phyloP scores from a whole-genome alignment of 2,797 vertebrate species.

The Peromyscus eremicus region DNA sequence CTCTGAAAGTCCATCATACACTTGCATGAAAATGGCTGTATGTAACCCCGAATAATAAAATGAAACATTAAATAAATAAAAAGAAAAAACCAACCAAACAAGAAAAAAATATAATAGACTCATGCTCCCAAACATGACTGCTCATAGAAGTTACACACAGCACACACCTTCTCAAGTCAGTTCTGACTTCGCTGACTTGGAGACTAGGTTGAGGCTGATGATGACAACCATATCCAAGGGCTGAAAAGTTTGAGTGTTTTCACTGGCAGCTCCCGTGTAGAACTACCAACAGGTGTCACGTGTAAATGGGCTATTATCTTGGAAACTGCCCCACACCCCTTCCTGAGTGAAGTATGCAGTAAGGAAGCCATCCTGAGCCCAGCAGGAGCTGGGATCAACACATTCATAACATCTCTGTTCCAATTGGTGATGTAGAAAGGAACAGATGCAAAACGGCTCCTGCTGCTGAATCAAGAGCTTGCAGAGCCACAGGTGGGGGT shows the following conservation, averaged over 20 bases:
- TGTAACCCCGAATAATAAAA: not conserved
- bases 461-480: not conserved
- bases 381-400: not conserved
- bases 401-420: not conserved
- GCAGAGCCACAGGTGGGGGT: not conserved
- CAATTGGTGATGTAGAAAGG: too few species aligned
- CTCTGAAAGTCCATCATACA: not conserved
- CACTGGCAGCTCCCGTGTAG: fast-evolving
- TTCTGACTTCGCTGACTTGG: not conserved
- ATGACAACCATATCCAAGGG: not conserved
- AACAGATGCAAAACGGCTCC: too few species aligned
- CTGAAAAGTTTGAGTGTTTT: too few species aligned
- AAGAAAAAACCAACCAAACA: not conserved
- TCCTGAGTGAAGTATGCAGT: not conserved
- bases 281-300: too few species aligned
- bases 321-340: too few species aligned
- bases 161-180: too few species aligned
- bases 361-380: not conserved
- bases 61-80: too few species aligned
- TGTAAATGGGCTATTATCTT: not conserved
- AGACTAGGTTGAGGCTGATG: not conserved
- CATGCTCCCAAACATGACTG: not conserved
- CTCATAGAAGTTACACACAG: not conserved
- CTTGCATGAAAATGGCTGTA: not conserved
- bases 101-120: not conserved